Base-by-base conservation (phyloP, 1,140 invertebrate species). In the Aleiodes sp. region DNA sequence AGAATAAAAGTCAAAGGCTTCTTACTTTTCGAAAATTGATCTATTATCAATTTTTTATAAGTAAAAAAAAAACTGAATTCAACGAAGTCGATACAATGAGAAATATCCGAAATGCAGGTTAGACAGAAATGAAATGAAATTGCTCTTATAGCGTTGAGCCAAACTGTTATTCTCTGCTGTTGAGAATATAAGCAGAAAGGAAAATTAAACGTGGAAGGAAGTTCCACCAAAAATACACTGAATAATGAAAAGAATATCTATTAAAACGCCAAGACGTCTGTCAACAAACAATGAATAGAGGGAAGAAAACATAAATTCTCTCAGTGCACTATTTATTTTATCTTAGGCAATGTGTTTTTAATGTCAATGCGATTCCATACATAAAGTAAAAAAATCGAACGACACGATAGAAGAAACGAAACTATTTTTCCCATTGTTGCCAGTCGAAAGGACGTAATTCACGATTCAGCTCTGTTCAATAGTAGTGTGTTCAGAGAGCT, bases 361-460 rank as follows among this genome's bases (percentile, higher is more conserved):
- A 16, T 14, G 26, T 9, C 2, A 16, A 52, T 29, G 26, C 19
- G 41, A 24, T 65, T 29, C 31, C 14, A 64, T 28, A 26, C 31
- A 10, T 16, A n/a, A 31, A 16, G 14, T 14, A 3, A 33, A 60
- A 68, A 68, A 62, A 16, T 43, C 39, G 33, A 59, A 59, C 26
- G 21, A 57, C 31, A 26, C 19, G 52, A 59, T 39, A 24, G 41
- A 66, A 35, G 26, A 39, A 68, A 46, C 24, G 28, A 52, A 19
- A 19, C 19, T 52, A 19, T 31, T 29, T 68, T 31, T 16, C 33
- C 28, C 61, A 43, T 62, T 52, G 24, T 68, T 28, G 33, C 59
- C 31, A 16, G 57, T 52, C 66, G 59, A 68, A 62, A n/a, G 66
- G 37, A 62, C 31, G 39, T 62, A 68, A 68, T 68, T 68, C 57